A percentile compares a stretch with the other conserved stretches of the same genome.
These are phyloP conservation scores for Mermis nigrescens DNA, from an alignment of 2,888 invertebrate species.

Conservation along the genomic window DNA sequence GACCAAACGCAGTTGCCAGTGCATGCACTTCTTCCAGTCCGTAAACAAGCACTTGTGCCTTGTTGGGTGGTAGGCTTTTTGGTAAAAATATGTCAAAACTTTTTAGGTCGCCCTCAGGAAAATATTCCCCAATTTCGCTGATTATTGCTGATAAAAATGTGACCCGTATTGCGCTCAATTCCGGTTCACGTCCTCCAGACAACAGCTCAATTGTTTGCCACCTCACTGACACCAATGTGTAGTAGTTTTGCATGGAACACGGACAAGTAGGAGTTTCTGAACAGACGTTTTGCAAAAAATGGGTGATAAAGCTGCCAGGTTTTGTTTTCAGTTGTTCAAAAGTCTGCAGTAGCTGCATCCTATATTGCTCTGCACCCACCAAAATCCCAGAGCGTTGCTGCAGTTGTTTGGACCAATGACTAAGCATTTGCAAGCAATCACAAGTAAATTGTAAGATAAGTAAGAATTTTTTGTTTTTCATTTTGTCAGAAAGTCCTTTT, in stretches of 20 bases:
- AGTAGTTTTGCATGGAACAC: neutral
- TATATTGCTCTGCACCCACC: neutral
- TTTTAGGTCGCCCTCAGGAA: neutral
- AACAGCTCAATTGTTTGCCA: neutral
- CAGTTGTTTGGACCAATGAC: neutral
- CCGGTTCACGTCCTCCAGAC: neutral
- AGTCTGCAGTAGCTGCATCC: neutral
- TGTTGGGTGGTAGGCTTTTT: neutral
- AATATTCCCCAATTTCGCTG: neutral
- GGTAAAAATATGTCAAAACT: neutral
- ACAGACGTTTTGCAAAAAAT: neutral
- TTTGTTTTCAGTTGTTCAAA: conserved; percentile 2
- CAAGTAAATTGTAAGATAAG: neutral
- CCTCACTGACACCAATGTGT: neutral
- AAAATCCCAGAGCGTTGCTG: neutral
- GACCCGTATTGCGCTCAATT: neutral
- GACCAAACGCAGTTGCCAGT: neutral
- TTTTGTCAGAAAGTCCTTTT: neutral
- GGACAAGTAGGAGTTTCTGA: neutral
- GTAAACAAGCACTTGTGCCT: neutral
- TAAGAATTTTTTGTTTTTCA: neutral
- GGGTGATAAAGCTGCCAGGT: neutral
- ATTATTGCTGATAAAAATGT: neutral
- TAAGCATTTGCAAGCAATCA: neutral
- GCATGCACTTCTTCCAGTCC: neutral